Evolutionary conservation across 2,888 invertebrate species (phyloP).

Genomic region (Enchytraeus crypticus): DNA sequence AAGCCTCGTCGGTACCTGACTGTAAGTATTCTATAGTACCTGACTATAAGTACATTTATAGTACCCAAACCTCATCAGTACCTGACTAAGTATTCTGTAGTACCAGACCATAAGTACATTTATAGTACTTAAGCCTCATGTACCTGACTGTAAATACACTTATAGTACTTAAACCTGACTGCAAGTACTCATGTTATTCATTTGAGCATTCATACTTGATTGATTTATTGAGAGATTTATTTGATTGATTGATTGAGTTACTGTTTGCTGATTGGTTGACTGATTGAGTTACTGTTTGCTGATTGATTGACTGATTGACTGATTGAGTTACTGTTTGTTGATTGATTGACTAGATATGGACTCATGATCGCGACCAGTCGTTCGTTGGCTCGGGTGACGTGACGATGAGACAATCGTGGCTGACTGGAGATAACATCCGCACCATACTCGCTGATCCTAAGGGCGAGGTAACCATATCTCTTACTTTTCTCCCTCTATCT

Average conservation of each 20-base stretch:
- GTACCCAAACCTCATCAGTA: constrained; percentile 69
- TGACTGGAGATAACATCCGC: constrained; percentile 68
- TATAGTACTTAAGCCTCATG: constrained; percentile 64
- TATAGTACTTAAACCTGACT: constrained; percentile 61
- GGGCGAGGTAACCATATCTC: constrained; percentile 59
- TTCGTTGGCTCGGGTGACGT: constrained; percentile 72
- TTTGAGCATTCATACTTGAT: no score
- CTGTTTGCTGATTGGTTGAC: no score
- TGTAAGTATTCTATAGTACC: constrained; percentile 39
- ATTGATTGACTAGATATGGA: constrained; percentile 71
- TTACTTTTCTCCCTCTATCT: no score
- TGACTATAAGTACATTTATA: neutral
- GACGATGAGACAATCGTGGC: constrained; percentile 91
- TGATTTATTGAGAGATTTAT: no score
- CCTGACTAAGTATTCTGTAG: constrained; percentile 53
- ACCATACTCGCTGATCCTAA: constrained; percentile 69
- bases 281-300: no score
- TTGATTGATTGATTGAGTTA: no score
- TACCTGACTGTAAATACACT: neutral
- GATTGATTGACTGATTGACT: no score
- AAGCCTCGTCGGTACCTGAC: constrained; percentile 68
- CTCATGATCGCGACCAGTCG: constrained; percentile 62
- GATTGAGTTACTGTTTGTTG: no score
- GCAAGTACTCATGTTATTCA: no score
- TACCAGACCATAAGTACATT: neutral